Base-by-base conservation (phyloP, 2,888 invertebrate genomes). In the Drosophila sordidula region DNA sequence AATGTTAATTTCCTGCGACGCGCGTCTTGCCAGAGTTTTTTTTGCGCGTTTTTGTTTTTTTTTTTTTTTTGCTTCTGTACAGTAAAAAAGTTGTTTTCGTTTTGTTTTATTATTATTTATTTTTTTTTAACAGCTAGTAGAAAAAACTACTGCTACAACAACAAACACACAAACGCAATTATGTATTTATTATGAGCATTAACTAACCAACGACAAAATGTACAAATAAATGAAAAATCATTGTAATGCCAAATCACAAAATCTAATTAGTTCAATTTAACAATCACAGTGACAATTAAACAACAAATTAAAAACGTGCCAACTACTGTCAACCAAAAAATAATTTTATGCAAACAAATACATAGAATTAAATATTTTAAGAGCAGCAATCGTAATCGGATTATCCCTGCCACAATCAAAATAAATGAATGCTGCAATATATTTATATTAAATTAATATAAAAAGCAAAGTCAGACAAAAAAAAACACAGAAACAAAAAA, bases 151-250 rank as follows among this genome's bases (percentile, higher is more conserved):
- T 26, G 49, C 22, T 68, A 45, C 34, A 50, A 47, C 18, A 29
- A 57, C 26, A 36, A 46, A 50, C 34, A 42, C 16, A 57, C 45
- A 47, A 54, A 58, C 9, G 12, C 34, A 49, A 67, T 59, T 38
- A 73, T 72, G 54, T 62, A 68, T 73, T 62, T 69, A 71, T 51
- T 59, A 63, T 69, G 44, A 74, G 38, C 42, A 69, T 50, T 45
- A 65, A 50, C 32, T 26, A 42, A 51, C 25, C 16, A 49, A 12
- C 9, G 51, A 26, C 44, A 50, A 41, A 34, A 64, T 49, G 55
- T 61, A 61, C 54, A 41, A 39, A 69, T 58, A 47, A 29, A 44
- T 34, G 12, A 44, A 47, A 65, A n/a, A 47, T 36, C 16, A 62
- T 38, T 47, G 22, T 57, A 61, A 61, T 57, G 29, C 57, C 26